Base-by-base conservation (phyloP, 2,888 invertebrate genomes). In the Bedellia somnulentella region DNA sequence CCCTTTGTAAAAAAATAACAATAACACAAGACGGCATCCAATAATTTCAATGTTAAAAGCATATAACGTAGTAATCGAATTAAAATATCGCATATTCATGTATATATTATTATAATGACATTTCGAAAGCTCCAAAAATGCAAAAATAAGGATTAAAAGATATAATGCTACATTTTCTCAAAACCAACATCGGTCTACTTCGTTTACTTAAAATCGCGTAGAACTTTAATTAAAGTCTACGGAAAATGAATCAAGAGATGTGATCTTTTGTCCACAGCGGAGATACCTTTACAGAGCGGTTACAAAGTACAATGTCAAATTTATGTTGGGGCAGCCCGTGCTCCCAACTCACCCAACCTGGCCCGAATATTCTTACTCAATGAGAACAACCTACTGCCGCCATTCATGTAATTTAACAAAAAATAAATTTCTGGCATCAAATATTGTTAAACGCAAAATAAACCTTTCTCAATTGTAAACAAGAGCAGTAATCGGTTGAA, bases 401-500 rank as follows among this genome's bases (percentile, higher is more conserved):
- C 64, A 60, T 70, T 68, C 67, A 60, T 67, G 67, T 67, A 66
- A 70, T 60, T 64, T 67, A 53, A 60, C 66, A 66, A 67, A 70
- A 68, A 64, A 62, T 58, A 67, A 64, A 60, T 58, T 59, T 58
- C n/a, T n/a, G n/a, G n/a, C n/a, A n/a, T n/a, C n/a, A n/a, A n/a
- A n/a, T n/a, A n/a, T n/a, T n/a, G n/a, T n/a, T n/a, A n/a, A n/a
- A n/a, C n/a, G n/a, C n/a, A n/a, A n/a, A n/a, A n/a, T n/a, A n/a
- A n/a, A n/a, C n/a, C n/a, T n/a, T n/a, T n/a, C n/a, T n/a, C n/a
- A n/a, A n/a, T n/a, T n/a, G n/a, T n/a, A n/a, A n/a, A n/a, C n/a
- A n/a, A n/a, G n/a, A n/a, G n/a, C n/a, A n/a, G n/a, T n/a, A n/a
- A n/a, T n/a, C n/a, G n/a, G n/a, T n/a, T n/a, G n/a, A n/a, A n/a